These are phyloP conservation scores for Heliconius sara DNA, from an alignment of 2,888 invertebrate species.

Conservation along the genomic window DNA sequence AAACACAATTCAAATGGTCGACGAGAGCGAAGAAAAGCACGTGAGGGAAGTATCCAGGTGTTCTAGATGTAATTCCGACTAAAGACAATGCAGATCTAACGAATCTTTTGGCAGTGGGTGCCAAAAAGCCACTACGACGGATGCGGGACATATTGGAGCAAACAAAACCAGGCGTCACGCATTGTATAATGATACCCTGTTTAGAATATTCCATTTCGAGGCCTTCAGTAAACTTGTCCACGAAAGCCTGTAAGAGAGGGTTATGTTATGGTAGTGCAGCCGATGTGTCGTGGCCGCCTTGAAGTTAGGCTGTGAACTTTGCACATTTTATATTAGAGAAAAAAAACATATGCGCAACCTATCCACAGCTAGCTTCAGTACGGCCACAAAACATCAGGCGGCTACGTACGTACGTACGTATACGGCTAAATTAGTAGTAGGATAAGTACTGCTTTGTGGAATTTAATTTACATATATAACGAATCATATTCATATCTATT, in stretches of 20 bases:
- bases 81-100: slow-evolving; percentile 88
- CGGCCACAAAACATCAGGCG: neutral
- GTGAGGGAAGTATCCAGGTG: slow-evolving; percentile 91
- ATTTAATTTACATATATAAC: neutral
- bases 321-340: neutral
- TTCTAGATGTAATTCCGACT: slow-evolving; percentile 87
- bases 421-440: neutral
- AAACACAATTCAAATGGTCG: slow-evolving; percentile 75
- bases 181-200: slow-evolving; percentile 90
- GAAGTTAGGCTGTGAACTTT: neutral
- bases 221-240: slow-evolving; percentile 91
- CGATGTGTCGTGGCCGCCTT: neutral
- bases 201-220: slow-evolving; percentile 89
- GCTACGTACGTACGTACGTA: neutral
- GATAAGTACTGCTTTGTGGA: neutral
- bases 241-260: slow-evolving; percentile 85
- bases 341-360: neutral
- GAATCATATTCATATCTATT: neutral
- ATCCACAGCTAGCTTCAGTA: neutral
- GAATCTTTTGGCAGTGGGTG: slow-evolving; percentile 89
- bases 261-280: neutral
- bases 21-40: slow-evolving; percentile 82
- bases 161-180: slow-evolving; percentile 93
- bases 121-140: slow-evolving; percentile 87
- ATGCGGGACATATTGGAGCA: slow-evolving; percentile 96